These are phyloP conservation scores for Stomorhina lunata DNA, from an alignment of 2,888 invertebrate genomes.

Conservation along the genomic window DNA sequence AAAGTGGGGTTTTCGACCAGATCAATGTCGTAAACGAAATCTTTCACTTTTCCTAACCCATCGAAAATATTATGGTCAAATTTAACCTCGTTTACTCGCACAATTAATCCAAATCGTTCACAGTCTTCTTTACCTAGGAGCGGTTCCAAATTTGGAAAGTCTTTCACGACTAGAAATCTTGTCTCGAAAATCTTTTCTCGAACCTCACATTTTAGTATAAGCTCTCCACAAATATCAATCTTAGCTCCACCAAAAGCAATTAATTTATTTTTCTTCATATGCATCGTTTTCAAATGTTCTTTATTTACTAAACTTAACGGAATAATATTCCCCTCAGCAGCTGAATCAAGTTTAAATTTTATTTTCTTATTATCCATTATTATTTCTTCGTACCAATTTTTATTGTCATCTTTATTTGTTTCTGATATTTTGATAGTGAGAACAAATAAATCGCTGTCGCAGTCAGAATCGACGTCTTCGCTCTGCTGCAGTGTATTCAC, in stretches of 20 bases:
- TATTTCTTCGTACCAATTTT: conserved; percentile 58
- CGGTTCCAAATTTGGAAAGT: conserved; percentile 33
- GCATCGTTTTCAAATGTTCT: neutral
- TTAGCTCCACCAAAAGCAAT: too few species aligned
- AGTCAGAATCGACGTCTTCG: conserved; percentile 38
- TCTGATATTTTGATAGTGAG: conserved; percentile 35
- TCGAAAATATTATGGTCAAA: conserved; percentile 30
- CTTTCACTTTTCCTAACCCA: conserved; percentile 57
- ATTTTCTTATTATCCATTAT: conserved; percentile 55
- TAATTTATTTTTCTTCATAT: too few species aligned
- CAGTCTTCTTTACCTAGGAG: conserved; percentile 55
- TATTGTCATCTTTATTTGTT: conserved; percentile 58
- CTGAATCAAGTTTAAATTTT: conserved; percentile 60
- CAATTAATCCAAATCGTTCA: conserved; percentile 44
- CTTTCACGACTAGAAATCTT: conserved; percentile 48
- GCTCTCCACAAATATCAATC: too few species aligned
- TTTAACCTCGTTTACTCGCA: conserved; percentile 40
- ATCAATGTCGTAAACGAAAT: conserved; percentile 45
- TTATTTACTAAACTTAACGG: conserved; percentile 43
- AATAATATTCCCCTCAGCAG: conserved; percentile 58
- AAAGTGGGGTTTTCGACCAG: conserved; percentile 58
- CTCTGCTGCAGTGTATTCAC: conserved; percentile 45
- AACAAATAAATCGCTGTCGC: conserved; percentile 58
- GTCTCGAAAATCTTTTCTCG: conserved; percentile 29
- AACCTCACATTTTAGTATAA: neutral